A percentile compares a stretch with the other conserved stretches of the same genome.
These are phyloP conservation scores for Lepidochitona cinerea DNA, from an alignment of 2,888 invertebrate species.

Conservation along the genomic window DNA sequence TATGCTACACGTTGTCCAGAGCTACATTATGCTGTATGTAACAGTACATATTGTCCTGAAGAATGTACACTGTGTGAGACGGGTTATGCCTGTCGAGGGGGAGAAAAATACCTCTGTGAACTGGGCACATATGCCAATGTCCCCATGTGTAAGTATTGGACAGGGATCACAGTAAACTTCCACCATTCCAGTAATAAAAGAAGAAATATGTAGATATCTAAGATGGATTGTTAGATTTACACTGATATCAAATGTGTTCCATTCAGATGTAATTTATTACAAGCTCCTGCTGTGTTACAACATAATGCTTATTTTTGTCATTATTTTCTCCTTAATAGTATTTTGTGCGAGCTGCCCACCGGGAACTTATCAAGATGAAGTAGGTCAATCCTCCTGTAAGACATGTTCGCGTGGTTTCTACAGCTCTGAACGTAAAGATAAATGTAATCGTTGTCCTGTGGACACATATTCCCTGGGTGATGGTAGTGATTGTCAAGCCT, in stretches of 20 bases:
- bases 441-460: conserved; percentile 45
- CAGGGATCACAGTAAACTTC: background rate
- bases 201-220: no score
- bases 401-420: conserved; percentile 46
- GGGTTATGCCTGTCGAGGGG: conserved; percentile 50
- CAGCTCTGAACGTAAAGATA: conserved; percentile 44
- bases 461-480: conserved; percentile 41
- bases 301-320: no score
- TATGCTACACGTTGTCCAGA: conserved; percentile 44
- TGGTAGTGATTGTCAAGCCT: conserved; percentile 38
- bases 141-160: conserved; percentile 23
- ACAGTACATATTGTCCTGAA: conserved; percentile 44
- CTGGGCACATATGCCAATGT: conserved; percentile 49
- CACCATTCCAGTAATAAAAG: no score
- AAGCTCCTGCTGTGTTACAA: no score
- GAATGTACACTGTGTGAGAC: conserved; percentile 45
- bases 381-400: conserved; percentile 41
- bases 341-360: conserved; percentile 47
- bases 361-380: conserved; percentile 48
- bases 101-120: conserved; percentile 39
- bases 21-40: conserved; percentile 47
- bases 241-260: no score
- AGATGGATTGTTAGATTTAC: no score
- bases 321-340: no score
- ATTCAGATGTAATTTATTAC: no score